A percentile compares a stretch with the other conserved stretches of the same genome.
These are phyloP conservation scores for Ischnura elegans DNA, from an alignment of 2,888 invertebrate genomes.

Conservation along the genomic window DNA sequence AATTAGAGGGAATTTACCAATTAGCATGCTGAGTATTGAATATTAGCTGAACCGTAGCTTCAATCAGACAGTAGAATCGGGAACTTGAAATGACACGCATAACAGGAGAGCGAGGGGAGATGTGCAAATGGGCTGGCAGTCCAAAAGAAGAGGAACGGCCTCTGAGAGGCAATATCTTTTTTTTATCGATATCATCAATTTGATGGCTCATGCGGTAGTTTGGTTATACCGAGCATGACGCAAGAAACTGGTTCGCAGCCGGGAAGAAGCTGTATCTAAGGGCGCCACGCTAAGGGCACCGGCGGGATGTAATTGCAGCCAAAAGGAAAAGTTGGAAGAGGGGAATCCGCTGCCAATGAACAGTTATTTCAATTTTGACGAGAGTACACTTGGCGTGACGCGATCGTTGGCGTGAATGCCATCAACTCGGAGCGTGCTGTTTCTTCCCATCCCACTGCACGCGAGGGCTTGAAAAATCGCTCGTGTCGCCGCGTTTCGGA, in stretches of 20 bases:
- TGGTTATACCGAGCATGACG: background rate
- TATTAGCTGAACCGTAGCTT: no score
- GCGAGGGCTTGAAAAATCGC: no score
- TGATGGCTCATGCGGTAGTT: background rate
- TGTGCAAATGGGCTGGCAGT: no score
- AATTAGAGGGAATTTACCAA: no score
- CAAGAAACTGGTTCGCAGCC: background rate
- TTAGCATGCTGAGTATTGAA: no score
- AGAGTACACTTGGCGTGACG: background rate
- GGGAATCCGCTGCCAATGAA: background rate
- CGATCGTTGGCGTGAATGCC: no score
- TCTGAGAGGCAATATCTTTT: background rate
- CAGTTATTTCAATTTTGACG: slow-evolving; percentile 28
- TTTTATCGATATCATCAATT: background rate
- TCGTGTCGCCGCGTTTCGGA: no score
- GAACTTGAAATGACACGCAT: no score
- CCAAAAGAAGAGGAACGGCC: background rate
- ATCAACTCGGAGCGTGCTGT: no score
- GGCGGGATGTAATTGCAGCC: background rate
- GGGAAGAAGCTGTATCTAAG: background rate
- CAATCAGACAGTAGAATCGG: no score
- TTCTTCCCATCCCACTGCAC: no score
- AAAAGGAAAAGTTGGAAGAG: background rate
- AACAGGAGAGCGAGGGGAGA: no score
- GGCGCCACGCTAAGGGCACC: background rate